phyloP scores from a whole-genome alignment of 2,888 invertebrate species.

The Poecilobothrus nobilitatus region DNA sequence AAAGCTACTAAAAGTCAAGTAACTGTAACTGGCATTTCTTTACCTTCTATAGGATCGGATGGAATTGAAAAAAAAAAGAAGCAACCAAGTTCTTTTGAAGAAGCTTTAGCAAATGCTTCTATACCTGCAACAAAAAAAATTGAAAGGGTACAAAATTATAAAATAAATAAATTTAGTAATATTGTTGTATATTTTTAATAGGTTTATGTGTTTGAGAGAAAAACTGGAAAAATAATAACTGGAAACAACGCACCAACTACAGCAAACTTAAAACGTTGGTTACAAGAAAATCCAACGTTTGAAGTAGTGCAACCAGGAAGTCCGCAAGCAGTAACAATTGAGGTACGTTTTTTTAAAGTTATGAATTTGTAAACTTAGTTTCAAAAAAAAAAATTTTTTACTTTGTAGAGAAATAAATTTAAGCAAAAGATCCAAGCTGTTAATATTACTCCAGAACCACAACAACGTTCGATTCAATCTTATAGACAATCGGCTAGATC shows the following conservation, averaged over 20 bases:
- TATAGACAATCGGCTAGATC: constrained; percentile 19
- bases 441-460: constrained; percentile 22
- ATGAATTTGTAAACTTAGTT: neutral
- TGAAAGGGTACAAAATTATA: constrained; percentile 32
- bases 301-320: constrained; percentile 69
- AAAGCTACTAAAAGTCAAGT: constrained; percentile 19
- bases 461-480: constrained; percentile 24
- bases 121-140: constrained; percentile 35
- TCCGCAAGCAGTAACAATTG: constrained; percentile 41
- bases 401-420: constrained; percentile 28
- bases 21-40: constrained; percentile 20
- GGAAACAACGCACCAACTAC: constrained; percentile 79
- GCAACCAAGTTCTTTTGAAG: constrained; percentile 40
- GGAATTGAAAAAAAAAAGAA: constrained; percentile 36
- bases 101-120: constrained; percentile 32
- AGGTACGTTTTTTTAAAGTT: constrained; percentile 26
- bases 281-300: constrained; percentile 78
- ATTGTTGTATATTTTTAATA: constrained; percentile 20
- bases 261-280: constrained; percentile 70
- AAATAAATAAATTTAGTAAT: neutral
- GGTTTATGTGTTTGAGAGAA: constrained; percentile 76
- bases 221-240: constrained; percentile 62
- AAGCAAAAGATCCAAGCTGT: constrained; percentile 23
- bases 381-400: constrained; percentile 5
- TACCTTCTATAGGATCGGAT: constrained; percentile 25